phyloP scores from a whole-genome alignment of 2,888 invertebrate species.

The Blastobasis adustella region DNA sequence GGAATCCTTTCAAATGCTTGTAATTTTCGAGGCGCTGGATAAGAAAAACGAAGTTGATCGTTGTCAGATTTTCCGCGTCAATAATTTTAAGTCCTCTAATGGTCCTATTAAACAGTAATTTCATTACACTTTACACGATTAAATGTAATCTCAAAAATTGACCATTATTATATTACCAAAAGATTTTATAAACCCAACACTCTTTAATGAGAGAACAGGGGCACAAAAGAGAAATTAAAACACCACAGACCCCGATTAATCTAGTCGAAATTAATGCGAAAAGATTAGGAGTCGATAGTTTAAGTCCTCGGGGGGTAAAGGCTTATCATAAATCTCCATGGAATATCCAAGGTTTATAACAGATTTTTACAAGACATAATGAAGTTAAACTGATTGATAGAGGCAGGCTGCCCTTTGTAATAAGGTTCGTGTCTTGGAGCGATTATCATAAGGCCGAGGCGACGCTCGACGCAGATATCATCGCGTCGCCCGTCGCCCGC shows the following conservation, averaged over 20 bases:
- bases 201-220: too few species aligned
- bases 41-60: too few species aligned
- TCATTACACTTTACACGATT: too few species aligned
- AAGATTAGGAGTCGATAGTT: background rate
- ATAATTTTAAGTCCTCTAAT: too few species aligned
- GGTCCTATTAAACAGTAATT: too few species aligned
- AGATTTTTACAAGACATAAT: conserved; percentile 30
- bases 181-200: background rate
- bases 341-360: conserved; percentile 7
- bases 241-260: background rate
- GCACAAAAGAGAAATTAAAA: too few species aligned
- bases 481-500: conserved; percentile 55
- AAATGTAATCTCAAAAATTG: too few species aligned
- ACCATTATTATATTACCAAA: background rate
- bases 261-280: background rate
- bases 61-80: too few species aligned
- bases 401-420: conserved; percentile 37
- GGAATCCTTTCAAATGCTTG: too few species aligned
- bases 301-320: background rate
- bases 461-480: conserved; percentile 66
- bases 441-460: conserved; percentile 64
- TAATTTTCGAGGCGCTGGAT: too few species aligned
- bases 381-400: conserved; percentile 57
- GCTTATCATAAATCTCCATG: background rate
- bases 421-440: conserved; percentile 61